These are phyloP conservation scores for Aspiorhynchus laticeps DNA, from an alignment of 2,113 vertebrate species.

Conservation along the genomic window DNA sequence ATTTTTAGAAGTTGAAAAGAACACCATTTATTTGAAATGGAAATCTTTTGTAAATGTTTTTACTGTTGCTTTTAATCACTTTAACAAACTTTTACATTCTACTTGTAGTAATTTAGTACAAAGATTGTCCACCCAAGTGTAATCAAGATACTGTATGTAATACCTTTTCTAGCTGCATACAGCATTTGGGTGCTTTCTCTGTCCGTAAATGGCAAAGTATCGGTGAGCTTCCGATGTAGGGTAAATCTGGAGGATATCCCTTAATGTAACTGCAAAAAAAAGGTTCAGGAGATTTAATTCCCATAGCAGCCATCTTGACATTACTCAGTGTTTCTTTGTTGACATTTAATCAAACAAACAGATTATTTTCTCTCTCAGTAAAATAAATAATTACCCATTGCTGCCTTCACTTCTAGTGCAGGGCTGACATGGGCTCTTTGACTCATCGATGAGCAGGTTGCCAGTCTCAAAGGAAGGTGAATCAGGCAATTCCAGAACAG, in stretches of 20 bases:
- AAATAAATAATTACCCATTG: not conserved
- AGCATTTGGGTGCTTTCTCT: slow-evolving; percentile 80
- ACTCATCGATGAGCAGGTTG: slow-evolving; percentile 76
- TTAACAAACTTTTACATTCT: no score
- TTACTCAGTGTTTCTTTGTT: not conserved
- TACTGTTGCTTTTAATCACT: not conserved
- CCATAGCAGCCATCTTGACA: not conserved
- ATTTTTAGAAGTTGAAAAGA: not conserved
- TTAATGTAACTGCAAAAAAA: slow-evolving; percentile 75
- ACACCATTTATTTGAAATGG: not conserved
- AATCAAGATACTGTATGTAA: slow-evolving; percentile 64
- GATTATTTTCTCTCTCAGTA: not conserved
- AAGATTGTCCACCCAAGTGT: not conserved
- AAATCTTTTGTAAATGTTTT: not conserved
- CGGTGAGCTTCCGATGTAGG: slow-evolving; percentile 82
- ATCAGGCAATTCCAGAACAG: slow-evolving; percentile 76
- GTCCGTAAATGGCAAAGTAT: slow-evolving; percentile 80
- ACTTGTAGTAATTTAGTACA: no score
- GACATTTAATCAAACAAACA: not conserved
- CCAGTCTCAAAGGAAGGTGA: slow-evolving; percentile 70
- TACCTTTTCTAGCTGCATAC: slow-evolving; percentile 81
- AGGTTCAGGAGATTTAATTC: not conserved
- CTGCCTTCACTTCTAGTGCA: not conserved
- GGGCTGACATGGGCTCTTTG: slow-evolving; percentile 68
- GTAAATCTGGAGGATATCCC: slow-evolving; percentile 80